Evolutionary conservation across 1,140 invertebrate species (phyloP), one percentile per base, ranked within the genome.

Genomic region (Brachionus calyciflorus): DNA sequence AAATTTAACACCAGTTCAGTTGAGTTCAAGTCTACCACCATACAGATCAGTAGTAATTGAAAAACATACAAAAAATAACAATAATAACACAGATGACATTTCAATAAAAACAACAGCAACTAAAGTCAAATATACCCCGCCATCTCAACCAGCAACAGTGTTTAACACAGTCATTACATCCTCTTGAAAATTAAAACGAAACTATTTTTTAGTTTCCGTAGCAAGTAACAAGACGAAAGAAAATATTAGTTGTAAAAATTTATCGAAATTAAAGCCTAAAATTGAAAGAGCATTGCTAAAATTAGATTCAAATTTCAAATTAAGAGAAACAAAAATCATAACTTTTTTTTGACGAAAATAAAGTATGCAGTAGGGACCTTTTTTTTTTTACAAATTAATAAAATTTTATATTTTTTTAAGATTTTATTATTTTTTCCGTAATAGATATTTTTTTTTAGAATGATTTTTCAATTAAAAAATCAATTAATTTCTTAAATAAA

Each of bases 161-260:
- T 44, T 65, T 19, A 65, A 65, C 19, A 65, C 60, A 44, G 60
- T 65, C 12, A 65, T 65, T 24, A 44, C 60, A 24, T 30, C 60
- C n/a, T n/a, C 19, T 63, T 10, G 6, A 17, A 0, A 57, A 57
- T 10, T 10, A 60, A 60, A 28, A n/a, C 9, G 60, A 65, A 65
- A 65, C 60, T 65, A 65, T 30, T 65, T 65, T 14, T 65, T 65
- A 65, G 60, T 65, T 65, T 65, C 60, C 21, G 3, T 37, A n/a
- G n/a, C n/a, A 37, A 37, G 14, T n/a, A 24, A 26, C 55, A 60
- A 19, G 7, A 26, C 19, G 33, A 33, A 37, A 33, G 19, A 60
- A 60, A 33, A 33, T 60, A 6, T 37, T 33, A 60, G 37, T 37
- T 60, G 19, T 60, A 17, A 60, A 33, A n/a, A n/a, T n/a, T n/a